Percentiles rank a stretch among this genome's conserved stretches.
Conservation (phyloP, 1,140 invertebrate genomes). For the Pogonognathellus flavescens region DNA sequence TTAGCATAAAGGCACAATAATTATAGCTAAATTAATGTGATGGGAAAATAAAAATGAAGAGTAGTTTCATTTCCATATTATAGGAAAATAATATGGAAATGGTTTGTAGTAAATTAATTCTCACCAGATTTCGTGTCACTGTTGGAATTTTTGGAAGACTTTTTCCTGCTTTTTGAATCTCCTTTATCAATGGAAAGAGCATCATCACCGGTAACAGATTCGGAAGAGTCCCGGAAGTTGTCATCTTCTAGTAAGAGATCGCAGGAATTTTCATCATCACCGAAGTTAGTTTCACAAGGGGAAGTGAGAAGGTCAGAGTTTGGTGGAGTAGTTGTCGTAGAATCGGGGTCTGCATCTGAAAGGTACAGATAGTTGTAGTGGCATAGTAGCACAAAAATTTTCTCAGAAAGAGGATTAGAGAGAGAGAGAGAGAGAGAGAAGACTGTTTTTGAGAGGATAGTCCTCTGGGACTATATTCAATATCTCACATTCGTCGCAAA, state of each 20-base stretch:
- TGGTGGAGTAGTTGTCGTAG: slow-evolving; percentile 70
- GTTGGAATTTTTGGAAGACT: slow-evolving; percentile 66
- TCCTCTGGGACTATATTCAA: slow-evolving; percentile 53
- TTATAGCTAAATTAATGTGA: no score
- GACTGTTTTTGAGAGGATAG: neutral
- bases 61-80: no score
- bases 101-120: neutral
- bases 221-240: slow-evolving; percentile 64
- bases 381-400: neutral
- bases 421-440: neutral
- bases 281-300: slow-evolving; percentile 63
- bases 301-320: slow-evolving; percentile 66
- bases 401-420: neutral
- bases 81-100: no score
- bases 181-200: slow-evolving; percentile 64
- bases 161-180: slow-evolving; percentile 66
- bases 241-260: slow-evolving; percentile 66
- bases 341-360: slow-evolving; percentile 67
- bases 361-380: neutral
- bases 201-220: slow-evolving; percentile 67
- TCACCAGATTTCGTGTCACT: slow-evolving; percentile 65
- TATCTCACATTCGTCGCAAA: slow-evolving; percentile 21
- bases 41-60: no score
- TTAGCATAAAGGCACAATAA: no score
- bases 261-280: slow-evolving; percentile 66